These are phyloP conservation scores for Balaeniceps rex DNA, from an alignment of 2,113 vertebrate genomes.

Conservation along the genomic window DNA sequence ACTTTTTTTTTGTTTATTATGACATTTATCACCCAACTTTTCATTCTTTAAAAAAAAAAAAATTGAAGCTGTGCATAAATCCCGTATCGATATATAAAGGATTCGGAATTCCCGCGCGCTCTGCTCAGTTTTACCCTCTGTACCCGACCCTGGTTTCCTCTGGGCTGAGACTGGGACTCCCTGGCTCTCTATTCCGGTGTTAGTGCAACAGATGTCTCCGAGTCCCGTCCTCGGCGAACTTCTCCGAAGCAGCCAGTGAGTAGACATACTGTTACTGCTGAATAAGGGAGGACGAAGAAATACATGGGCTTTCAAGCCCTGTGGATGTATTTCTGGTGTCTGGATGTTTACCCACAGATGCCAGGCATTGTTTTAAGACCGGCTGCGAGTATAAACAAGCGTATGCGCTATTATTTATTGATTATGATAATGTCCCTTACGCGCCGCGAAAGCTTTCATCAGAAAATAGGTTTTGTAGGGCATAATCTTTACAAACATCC, in stretches of 20 bases:
- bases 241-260: neutral
- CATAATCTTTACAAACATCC: neutral
- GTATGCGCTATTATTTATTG: neutral
- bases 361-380: neutral
- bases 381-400: neutral
- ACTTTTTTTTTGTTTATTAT: neutral
- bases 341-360: neutral
- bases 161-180: neutral
- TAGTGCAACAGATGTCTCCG: neutral
- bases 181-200: neutral
- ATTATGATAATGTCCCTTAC: rapidly evolving
- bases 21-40: neutral
- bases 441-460: rapidly evolving
- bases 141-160: neutral
- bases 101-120: neutral
- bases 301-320: rapidly evolving
- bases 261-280: neutral
- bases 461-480: neutral
- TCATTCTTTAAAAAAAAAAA: neutral
- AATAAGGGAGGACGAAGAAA: neutral
- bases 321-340: neutral
- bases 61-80: neutral
- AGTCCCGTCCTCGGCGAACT: rapidly evolving
- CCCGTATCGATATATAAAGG: neutral
- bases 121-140: neutral